Evolutionary conservation across 2,797 vertebrate genomes (phyloP).

Genomic region (Myioborus miniatus): DNA sequence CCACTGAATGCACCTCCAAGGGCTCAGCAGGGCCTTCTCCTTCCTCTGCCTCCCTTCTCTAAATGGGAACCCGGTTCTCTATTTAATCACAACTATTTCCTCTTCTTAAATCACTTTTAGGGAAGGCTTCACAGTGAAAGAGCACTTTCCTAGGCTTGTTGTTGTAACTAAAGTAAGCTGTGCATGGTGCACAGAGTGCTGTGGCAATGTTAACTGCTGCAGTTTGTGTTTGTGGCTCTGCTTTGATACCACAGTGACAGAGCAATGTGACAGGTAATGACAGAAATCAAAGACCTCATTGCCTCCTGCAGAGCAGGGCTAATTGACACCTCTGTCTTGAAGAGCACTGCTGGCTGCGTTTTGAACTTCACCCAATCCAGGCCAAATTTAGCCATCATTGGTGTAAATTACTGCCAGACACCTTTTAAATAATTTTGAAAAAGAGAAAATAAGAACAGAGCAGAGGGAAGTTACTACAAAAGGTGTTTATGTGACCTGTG

Average conservation of each 20-base stretch:
- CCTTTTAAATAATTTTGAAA: neutral
- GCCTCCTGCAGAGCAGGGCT: neutral
- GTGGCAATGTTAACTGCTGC: neutral
- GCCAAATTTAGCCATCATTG: neutral
- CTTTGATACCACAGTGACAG: neutral
- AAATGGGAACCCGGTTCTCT: neutral
- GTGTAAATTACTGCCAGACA: neutral
- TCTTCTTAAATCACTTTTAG: neutral
- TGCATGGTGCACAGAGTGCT: accelerated
- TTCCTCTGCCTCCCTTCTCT: neutral
- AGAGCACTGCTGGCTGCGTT: neutral
- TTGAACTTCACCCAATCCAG: neutral
- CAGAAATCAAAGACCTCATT: neutral
- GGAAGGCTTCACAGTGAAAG: neutral
- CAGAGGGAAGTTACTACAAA: neutral
- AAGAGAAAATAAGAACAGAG: neutral
- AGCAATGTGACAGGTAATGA: neutral
- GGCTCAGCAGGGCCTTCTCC: neutral
- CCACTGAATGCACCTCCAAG: neutral
- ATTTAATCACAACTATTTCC: neutral
- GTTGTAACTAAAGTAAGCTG: neutral
- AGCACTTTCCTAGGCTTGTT: neutral
- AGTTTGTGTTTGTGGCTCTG: neutral
- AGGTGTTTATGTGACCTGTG: neutral
- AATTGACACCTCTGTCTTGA: neutral